phyloP scores from a whole-genome alignment of 2,888 invertebrate genomes.

The Xestobium rufovillosum region DNA sequence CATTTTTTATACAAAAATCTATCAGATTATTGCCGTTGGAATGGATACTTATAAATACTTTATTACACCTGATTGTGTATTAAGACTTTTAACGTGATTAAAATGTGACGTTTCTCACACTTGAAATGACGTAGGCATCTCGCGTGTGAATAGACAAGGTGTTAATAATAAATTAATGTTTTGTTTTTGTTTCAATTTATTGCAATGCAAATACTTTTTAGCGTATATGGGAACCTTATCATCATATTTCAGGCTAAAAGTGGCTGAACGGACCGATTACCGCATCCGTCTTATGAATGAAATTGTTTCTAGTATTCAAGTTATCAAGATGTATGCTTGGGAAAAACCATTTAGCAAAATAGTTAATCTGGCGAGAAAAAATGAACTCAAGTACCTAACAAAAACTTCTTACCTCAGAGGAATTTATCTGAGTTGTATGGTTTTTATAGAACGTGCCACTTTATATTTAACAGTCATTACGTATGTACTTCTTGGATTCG shows the following conservation, averaged over 20 bases:
- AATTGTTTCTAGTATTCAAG: conserved; percentile 59
- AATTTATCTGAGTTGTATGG: conserved; percentile 62
- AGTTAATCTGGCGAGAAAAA: conserved; percentile 16
- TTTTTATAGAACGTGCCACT: conserved; percentile 75
- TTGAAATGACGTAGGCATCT: too few species aligned
- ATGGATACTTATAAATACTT: too few species aligned
- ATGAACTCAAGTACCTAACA: conserved; percentile 26
- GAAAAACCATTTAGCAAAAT: conserved; percentile 54
- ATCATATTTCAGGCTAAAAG: conserved; percentile 45
- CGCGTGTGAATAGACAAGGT: too few species aligned
- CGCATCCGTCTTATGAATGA: conserved; percentile 62
- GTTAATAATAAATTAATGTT: too few species aligned
- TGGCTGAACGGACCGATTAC: conserved; percentile 50
- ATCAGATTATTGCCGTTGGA: too few species aligned
- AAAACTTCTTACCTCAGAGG: conserved; percentile 54
- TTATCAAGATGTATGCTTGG: conserved; percentile 70
- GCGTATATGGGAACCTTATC: conserved; percentile 59
- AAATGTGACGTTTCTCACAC: too few species aligned
- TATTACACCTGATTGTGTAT: too few species aligned
- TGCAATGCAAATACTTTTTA: too few species aligned
- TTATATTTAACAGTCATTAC: conserved; percentile 69
- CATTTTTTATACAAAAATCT: too few species aligned
- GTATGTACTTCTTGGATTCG: conserved; percentile 60
- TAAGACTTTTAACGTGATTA: too few species aligned
- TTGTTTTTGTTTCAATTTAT: too few species aligned